Percentiles rank a stretch among this genome's conserved stretches.
Evolutionary conservation across 2,113 vertebrate genomes (phyloP).

Genomic region (Pterocles orientalis): DNA sequence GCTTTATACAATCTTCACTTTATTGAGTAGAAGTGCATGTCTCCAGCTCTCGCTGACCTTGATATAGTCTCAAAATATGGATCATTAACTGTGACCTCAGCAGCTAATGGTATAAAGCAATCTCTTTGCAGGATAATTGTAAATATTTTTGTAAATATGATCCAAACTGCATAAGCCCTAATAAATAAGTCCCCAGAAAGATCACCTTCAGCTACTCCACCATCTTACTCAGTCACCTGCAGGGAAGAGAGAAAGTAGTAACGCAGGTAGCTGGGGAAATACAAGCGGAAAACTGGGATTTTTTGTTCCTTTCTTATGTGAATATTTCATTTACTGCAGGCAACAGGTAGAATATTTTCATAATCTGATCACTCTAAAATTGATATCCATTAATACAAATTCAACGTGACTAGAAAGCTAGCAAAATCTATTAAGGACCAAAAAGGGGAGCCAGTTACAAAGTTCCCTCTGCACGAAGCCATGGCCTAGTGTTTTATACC

Average conservation of each 20-base stretch:
- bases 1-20: slow-evolving; percentile 6
- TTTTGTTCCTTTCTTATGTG: neutral
- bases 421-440: neutral
- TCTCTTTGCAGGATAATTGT: neutral
- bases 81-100: neutral
- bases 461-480: neutral
- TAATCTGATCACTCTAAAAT: neutral
- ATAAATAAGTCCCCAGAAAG: neutral
- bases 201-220: neutral
- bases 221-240: neutral
- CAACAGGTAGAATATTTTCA: neutral
- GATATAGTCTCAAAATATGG: neutral
- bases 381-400: neutral
- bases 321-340: neutral
- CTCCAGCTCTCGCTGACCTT: neutral
- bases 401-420: neutral
- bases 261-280: neutral
- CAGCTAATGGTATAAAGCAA: neutral
- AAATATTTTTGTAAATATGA: neutral
- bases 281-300: neutral
- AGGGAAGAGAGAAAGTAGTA: neutral
- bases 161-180: neutral
- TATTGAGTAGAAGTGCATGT: neutral
- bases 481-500: neutral
- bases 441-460: neutral